phyloP scores from a whole-genome alignment of 2,113 vertebrate species.

The Macaca mulatta region DNA sequence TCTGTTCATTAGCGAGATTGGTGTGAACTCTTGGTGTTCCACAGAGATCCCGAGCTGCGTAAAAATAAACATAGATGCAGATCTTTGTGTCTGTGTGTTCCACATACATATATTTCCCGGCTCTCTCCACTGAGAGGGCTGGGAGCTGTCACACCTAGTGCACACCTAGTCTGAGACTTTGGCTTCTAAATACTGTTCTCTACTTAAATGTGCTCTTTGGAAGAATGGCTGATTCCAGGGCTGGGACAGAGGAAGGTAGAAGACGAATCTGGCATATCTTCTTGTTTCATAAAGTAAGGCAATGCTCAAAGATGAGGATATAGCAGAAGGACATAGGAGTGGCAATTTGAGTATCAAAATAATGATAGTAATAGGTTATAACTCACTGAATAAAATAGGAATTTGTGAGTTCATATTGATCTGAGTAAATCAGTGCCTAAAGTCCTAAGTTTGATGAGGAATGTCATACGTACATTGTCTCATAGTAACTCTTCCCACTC shows the following conservation, averaged over 20 bases:
- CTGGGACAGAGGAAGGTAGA: background rate
- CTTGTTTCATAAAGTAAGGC: background rate
- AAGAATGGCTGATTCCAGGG: background rate
- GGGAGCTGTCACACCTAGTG: background rate
- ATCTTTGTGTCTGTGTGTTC: background rate
- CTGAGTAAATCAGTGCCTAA: background rate
- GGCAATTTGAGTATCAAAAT: background rate
- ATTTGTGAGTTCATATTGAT: background rate
- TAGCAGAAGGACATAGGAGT: background rate
- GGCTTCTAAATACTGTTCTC: background rate
- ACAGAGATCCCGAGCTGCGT: background rate
- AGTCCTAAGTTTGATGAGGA: background rate
- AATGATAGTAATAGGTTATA: background rate
- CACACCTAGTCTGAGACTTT: background rate
- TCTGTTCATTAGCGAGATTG: background rate
- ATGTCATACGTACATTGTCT: background rate
- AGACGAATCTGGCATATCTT: background rate
- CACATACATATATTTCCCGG: rapidly evolving
- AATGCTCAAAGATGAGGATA: no score
- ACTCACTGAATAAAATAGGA: background rate
- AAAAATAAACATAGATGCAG: background rate
- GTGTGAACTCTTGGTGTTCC: background rate
- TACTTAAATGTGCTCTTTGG: background rate
- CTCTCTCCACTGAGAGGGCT: background rate
- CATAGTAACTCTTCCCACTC: background rate